Conservation (phyloP, 2,888 invertebrate species). For the Protodeltote pygarga region DNA sequence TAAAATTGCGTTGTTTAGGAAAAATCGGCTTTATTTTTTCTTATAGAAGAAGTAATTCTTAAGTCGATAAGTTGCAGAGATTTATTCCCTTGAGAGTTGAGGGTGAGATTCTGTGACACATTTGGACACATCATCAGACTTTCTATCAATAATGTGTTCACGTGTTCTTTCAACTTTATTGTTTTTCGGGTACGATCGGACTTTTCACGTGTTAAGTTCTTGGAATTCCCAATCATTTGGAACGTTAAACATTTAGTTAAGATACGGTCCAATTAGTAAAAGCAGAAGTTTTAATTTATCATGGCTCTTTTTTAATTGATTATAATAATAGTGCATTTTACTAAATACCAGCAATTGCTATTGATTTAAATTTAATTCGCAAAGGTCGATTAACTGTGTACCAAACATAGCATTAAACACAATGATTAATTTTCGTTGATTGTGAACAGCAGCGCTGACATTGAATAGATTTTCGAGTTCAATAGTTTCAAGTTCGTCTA, state of each 20-base stretch:
- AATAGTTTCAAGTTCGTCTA: constrained; percentile 33
- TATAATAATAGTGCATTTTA: constrained; percentile 4
- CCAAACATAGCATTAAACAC: constrained; percentile 31
- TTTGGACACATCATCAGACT: too few relatives aligned
- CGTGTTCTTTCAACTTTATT: too few relatives aligned
- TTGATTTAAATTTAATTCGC: constrained; percentile 34
- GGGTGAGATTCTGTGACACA: too few relatives aligned
- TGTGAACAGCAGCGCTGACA: constrained; percentile 32
- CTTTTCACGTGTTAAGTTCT: too few relatives aligned
- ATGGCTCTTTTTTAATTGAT: too few relatives aligned
- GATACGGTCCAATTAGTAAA: too few relatives aligned
- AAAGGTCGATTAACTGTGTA: constrained; percentile 40
- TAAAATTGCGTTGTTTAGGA: constrained; percentile 48
- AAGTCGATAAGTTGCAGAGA: constrained; percentile 6
- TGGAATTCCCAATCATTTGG: too few relatives aligned
- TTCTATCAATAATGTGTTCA: too few relatives aligned
- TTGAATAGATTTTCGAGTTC: constrained; percentile 42
- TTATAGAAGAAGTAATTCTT: background rate
- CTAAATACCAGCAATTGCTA: constrained; percentile 15
- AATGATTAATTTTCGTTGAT: constrained; percentile 38
- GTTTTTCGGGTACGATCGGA: too few relatives aligned
- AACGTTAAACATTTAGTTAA: too few relatives aligned
- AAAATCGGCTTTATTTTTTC: constrained; percentile 49
- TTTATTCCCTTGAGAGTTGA: constrained; percentile 2
- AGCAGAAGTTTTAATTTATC: too few relatives aligned